A percentile compares a stretch with the other conserved stretches of the same genome.
These are phyloP conservation scores for Melipona beecheii DNA, from an alignment of 2,888 invertebrate genomes.

Conservation along the genomic window DNA sequence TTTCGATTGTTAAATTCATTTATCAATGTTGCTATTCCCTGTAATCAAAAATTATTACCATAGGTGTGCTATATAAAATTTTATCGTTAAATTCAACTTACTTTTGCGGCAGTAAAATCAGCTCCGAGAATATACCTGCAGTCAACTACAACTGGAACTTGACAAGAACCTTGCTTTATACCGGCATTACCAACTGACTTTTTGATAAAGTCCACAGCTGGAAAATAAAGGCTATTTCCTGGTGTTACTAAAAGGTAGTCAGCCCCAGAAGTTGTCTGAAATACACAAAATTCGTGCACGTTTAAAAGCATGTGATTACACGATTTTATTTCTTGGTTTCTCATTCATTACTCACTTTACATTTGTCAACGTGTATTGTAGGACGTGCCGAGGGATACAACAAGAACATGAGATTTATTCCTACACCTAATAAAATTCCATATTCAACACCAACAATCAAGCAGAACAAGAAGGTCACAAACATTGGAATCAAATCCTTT, in stretches of 20 bases:
- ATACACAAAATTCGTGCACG: slow-evolving; percentile 36
- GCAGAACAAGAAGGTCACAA: slow-evolving; percentile 93
- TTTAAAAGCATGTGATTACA: not conserved
- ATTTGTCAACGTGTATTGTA: slow-evolving; percentile 89
- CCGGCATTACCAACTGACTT: slow-evolving; percentile 91
- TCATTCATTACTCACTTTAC: slow-evolving; percentile 86
- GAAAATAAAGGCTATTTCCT: slow-evolving; percentile 92
- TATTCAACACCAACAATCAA: slow-evolving; percentile 93
- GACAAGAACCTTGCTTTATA: slow-evolving; percentile 88
- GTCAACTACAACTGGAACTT: slow-evolving; percentile 92
- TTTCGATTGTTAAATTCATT: slow-evolving; percentile 89
- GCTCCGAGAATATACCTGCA: slow-evolving; percentile 92
- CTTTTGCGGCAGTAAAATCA: slow-evolving; percentile 93
- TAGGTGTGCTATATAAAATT: not conserved
- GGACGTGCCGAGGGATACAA: slow-evolving; percentile 93
- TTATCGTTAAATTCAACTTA: slow-evolving; percentile 57
- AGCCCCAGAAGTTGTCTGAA: slow-evolving; percentile 88
- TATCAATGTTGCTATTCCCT: slow-evolving; percentile 91
- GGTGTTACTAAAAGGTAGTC: slow-evolving; percentile 92
- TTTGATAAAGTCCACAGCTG: slow-evolving; percentile 93
- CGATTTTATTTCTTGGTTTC: not conserved
- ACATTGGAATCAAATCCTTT: slow-evolving; percentile 91
- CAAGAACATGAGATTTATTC: slow-evolving; percentile 90
- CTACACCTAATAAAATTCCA: slow-evolving; percentile 93
- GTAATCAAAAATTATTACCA: slow-evolving; percentile 9